Percentiles rank a stretch among this genome's conserved stretches.
Conservation (phyloP, 2,113 vertebrate genomes). For the Archilochus colubris region DNA sequence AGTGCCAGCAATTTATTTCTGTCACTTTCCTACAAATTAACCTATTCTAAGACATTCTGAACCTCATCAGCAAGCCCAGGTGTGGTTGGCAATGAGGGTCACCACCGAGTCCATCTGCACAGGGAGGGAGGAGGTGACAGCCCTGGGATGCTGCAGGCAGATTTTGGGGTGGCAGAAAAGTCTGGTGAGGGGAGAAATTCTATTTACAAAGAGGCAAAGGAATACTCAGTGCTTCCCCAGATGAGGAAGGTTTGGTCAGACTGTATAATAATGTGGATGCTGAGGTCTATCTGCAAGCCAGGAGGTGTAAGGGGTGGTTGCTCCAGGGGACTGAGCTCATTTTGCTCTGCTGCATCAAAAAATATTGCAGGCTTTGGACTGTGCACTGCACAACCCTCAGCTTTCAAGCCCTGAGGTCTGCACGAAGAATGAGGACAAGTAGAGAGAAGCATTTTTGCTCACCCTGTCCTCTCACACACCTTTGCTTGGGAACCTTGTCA, state of each 20-base stretch:
- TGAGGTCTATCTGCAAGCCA: fast-evolving
- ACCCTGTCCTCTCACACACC: background rate
- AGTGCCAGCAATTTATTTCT: conserved; percentile 45
- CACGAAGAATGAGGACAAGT: background rate
- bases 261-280: fast-evolving
- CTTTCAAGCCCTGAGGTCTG: background rate
- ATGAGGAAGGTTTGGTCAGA: background rate
- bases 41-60: conserved; percentile 45
- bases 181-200: fast-evolving
- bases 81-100: conserved; percentile 29
- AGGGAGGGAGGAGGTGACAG: background rate
- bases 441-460: background rate
- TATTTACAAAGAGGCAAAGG: background rate
- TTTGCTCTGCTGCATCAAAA: background rate
- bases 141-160: background rate
- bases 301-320: background rate
- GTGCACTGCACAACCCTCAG: background rate
- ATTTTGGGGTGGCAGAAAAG: background rate
- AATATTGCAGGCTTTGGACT: background rate
- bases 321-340: background rate
- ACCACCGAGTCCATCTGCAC: background rate
- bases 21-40: conserved; percentile 55
- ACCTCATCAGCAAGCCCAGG: conserved; percentile 43
- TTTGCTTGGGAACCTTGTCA: background rate
- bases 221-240: background rate